Evolutionary conservation across 2,888 invertebrate species (phyloP).

Genomic region (Yponomeuta evonymella): DNA sequence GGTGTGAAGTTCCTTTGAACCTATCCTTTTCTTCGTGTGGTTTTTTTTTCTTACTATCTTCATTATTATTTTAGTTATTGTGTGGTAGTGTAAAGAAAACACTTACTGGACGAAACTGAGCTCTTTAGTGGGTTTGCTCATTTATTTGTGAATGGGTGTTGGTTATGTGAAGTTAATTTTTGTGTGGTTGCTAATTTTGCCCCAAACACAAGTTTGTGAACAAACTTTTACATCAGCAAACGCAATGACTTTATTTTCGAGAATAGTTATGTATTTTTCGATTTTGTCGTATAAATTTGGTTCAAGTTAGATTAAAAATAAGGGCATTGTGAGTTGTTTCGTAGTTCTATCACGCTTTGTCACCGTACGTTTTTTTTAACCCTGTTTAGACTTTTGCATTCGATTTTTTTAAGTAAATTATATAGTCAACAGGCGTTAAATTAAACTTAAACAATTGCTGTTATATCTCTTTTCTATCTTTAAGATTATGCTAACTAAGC

Average conservation of each 20-base stretch:
- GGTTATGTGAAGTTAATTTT: slow-evolving; percentile 18
- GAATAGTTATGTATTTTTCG: neutral
- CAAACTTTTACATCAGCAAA: slow-evolving; percentile 42
- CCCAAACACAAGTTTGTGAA: slow-evolving; percentile 50
- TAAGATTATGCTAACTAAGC: slow-evolving; percentile 42
- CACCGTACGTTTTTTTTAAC: slow-evolving; percentile 67
- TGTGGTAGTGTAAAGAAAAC: slow-evolving; percentile 33
- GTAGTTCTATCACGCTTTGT: slow-evolving; percentile 57
- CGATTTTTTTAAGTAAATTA: neutral
- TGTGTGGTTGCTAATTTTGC: slow-evolving; percentile 25
- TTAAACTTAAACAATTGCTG: slow-evolving; percentile 69
- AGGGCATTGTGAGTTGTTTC: slow-evolving; percentile 45
- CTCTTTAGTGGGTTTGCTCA: slow-evolving; percentile 25
- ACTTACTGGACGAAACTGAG: slow-evolving; percentile 69
- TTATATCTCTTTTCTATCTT: slow-evolving; percentile 50
- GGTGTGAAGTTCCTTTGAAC: neutral
- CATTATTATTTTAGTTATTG: slow-evolving; percentile 24
- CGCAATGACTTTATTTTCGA: slow-evolving; percentile 48
- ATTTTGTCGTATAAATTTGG: neutral
- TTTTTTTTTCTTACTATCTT: neutral
- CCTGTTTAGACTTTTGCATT: slow-evolving; percentile 51
- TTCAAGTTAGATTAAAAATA: slow-evolving; percentile 29
- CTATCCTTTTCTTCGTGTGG: neutral
- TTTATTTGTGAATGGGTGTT: slow-evolving; percentile 8
- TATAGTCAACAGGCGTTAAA: slow-evolving; percentile 67